These are phyloP conservation scores for Zingel zingel DNA, from an alignment of 2,113 vertebrate genomes.

Conservation along the genomic window DNA sequence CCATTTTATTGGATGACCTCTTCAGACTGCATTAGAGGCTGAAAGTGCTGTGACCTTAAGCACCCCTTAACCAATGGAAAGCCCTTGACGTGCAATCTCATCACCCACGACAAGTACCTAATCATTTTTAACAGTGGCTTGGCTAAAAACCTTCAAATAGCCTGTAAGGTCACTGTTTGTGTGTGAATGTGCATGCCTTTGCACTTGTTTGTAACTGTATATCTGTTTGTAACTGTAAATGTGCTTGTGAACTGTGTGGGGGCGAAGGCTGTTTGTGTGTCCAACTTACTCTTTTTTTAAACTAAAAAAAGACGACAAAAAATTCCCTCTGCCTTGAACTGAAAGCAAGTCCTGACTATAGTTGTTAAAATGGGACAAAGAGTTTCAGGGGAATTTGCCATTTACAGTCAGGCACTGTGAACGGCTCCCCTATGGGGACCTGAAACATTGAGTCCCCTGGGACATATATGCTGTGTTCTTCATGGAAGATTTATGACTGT, in stretches of 20 bases:
- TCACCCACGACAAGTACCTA: constrained; percentile 35
- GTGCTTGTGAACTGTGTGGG: neutral
- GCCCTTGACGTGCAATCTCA: constrained; percentile 58
- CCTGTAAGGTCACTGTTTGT: constrained; percentile 21
- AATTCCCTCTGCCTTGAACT: constrained; percentile 31
- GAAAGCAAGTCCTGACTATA: constrained; percentile 47
- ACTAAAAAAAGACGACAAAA: constrained; percentile 37
- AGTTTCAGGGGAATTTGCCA: constrained; percentile 78
- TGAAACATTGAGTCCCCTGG: constrained; percentile 62
- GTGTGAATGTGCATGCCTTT: neutral
- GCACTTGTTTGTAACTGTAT: neutral
- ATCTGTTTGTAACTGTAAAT: neutral
- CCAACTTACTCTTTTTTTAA: constrained; percentile 21
- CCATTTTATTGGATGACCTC: constrained; percentile 54
- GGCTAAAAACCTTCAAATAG: constrained; percentile 49
- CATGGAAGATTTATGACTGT: constrained; percentile 80
- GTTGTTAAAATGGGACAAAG: constrained; percentile 79
- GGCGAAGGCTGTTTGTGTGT: neutral
- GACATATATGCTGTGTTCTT: constrained; percentile 61
- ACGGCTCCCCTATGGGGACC: constrained; percentile 53
- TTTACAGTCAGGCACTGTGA: constrained; percentile 66
- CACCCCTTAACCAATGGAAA: constrained; percentile 51
- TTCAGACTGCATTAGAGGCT: constrained; percentile 57
- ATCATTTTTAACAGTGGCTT: constrained; percentile 27
- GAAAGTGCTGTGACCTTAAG: constrained; percentile 49